Conservation (phyloP, 2,113 vertebrate species). For the Oreotrochilus melanogaster region DNA sequence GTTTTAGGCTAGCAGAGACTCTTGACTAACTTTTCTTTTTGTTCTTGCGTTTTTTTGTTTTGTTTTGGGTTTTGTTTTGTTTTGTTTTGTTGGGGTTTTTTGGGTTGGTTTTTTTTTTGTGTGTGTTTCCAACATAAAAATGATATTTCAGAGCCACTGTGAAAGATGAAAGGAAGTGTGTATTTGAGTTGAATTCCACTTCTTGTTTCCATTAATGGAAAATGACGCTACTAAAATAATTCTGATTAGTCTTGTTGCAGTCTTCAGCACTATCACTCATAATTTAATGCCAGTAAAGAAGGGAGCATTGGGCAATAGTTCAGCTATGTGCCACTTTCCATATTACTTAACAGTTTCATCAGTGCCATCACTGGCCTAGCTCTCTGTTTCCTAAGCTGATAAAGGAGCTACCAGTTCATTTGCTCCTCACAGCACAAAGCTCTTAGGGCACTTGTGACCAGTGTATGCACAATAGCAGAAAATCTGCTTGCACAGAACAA, state of each 20-base stretch:
- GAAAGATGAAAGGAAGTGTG: background rate
- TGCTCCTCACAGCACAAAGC: background rate
- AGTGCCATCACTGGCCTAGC: background rate
- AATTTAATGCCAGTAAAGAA: background rate
- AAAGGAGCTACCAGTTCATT: background rate
- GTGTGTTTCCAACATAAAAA: too few relatives aligned
- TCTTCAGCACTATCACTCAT: background rate
- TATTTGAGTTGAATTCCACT: background rate
- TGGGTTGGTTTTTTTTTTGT: too few relatives aligned
- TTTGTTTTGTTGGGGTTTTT: too few relatives aligned
- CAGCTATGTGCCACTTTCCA: background rate
- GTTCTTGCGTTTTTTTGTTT: too few relatives aligned
- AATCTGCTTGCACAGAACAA: background rate
- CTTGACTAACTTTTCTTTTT: background rate
- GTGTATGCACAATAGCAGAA: accelerated
- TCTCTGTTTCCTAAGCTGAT: background rate
- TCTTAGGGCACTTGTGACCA: background rate
- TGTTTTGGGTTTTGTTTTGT: too few relatives aligned
- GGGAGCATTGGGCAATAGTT: background rate
- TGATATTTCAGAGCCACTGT: background rate
- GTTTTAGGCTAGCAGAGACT: background rate
- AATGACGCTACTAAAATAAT: background rate
- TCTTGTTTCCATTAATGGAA: background rate
- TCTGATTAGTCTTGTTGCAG: background rate
- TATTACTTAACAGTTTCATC: background rate